Base-by-base conservation (phyloP, 2,113 vertebrate genomes). In the Oceanodroma tethys region DNA sequence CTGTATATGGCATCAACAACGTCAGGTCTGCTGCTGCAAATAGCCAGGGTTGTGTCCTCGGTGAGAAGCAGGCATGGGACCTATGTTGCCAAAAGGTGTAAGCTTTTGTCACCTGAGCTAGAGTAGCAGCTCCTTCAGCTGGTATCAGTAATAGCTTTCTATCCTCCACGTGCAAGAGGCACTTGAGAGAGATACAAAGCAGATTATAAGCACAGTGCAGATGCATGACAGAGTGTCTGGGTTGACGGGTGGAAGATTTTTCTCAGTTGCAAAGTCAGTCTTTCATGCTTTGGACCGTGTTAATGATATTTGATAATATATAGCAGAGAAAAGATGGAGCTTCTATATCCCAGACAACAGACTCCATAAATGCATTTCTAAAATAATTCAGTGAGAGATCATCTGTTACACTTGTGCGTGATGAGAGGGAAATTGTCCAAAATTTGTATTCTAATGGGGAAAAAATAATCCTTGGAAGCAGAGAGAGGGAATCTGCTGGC, bases 381-480 rank as follows among this genome's bases (percentile, higher is more conserved):
- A 97, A 91, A 97, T 97, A 96, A 96, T 88, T 97, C 85, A 95
- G 91, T 96, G 96, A 97, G 87, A 94, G 89, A 91, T 94, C 93
- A 96, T 97, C 96, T 92, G 93, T 97, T 95, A 94, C 65, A 26
- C 93, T 96, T 91, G 78, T 55, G 71, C 81, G 80, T 0, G 25
- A 94, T 63, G 89, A 88, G 87, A 95, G 87, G 94, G 90, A 96
- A 96, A 67, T 91, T 55, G 91, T 95, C 94, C 95, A 97, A 93
- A 95, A 82, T 75, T 66, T 92, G 81, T 96, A 71, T 88, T 90
- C 94, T 86, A 88, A 90, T 74, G 85, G 91, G 81, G 63, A 65
- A 95, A 94, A 93, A 94, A 50, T 87, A 95, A 90, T 94, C 87
- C 87, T 97, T 96, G 91, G 94, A 95, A 95, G 67, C 66, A 93